Base-by-base conservation (phyloP, 2,888 invertebrate genomes). In the Drosophila monieri region DNA sequence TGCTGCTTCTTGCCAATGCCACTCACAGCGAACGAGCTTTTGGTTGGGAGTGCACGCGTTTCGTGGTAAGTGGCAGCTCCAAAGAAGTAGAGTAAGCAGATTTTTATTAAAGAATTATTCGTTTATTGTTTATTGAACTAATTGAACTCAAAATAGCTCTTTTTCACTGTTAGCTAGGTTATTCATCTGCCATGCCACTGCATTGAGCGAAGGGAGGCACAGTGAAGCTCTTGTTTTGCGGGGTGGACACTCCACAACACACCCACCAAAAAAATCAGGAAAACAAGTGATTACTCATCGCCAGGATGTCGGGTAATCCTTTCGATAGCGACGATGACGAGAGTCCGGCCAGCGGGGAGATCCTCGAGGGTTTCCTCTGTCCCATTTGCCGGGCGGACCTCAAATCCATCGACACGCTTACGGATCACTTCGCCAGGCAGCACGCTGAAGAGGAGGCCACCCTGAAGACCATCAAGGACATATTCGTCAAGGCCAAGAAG, bases 351-450 rank as follows among this genome's bases (percentile, higher is more conserved):
- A 93, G 93, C 41, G 91, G 90, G 4, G 93, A 94, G 85, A 95
- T 97, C 78, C 93, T 96, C 67, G 98, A 99, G 92, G 99, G 99
- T 5, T 98, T 99, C 90, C 93, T 99, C 9, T 99, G 99, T 91
- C 98, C 99, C 0, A 97, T 98, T 84, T 99, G 99, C 89, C 96
- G 97, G 92, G 95, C 95, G 39, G 98, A 99, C 91, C 93, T 97
- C 48, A 96, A 96, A 89, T 96, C 97, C 12, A 95, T 97, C 6
- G 93, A 94, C 55, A 95, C 96, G 89, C 93, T 99, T 59, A 95
- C 96, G 57, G 94, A 94, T 76, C 99, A 99, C 92, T 98, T 98
- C 89, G 97, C 98, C 91, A 95, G 95, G 69, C 93, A 94, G 56
- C 98, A 99, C 91, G 95, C 95, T 62, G 96, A 98, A 90, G 97